These are phyloP conservation scores for Pyrocoelia pectoralis DNA, from an alignment of 2,888 invertebrate species.

Conservation along the genomic window DNA sequence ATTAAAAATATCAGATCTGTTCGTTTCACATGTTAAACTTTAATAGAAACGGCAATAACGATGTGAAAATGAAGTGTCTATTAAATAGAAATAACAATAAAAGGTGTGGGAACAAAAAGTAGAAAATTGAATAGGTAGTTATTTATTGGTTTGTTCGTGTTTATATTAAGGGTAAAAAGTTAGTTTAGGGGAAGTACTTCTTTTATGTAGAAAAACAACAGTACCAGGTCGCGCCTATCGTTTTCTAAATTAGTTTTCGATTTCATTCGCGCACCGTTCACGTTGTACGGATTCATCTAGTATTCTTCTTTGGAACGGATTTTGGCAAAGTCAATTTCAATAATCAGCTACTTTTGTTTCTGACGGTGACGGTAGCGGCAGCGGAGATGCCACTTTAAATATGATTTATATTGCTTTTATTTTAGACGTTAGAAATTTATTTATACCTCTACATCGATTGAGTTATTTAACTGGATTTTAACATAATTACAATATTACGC, in stretches of 20 bases:
- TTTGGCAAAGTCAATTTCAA: constrained; percentile 32
- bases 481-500: too few species aligned
- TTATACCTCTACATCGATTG: not conserved
- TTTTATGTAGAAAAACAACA: constrained; percentile 23
- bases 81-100: not conserved
- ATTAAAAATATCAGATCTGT: too few species aligned
- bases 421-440: constrained; percentile 21
- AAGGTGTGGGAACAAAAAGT: not conserved
- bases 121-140: constrained; percentile 5
- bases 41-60: not conserved
- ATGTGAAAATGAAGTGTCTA: not conserved
- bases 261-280: constrained; percentile 33
- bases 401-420: constrained; percentile 34
- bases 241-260: constrained; percentile 37
- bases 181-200: constrained; percentile 15
- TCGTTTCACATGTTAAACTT: too few species aligned
- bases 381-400: constrained; percentile 20
- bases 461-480: too few species aligned
- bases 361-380: constrained; percentile 13
- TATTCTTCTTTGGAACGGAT: constrained; percentile 25
- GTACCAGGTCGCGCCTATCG: constrained; percentile 35
- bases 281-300: constrained; percentile 31
- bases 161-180: constrained; percentile 16
- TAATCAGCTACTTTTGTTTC: constrained; percentile 36
- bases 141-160: constrained; percentile 11